Percentiles rank a stretch among this genome's conserved stretches.
Evolutionary conservation across 2,888 invertebrate species (phyloP).

Genomic region (Salticus scenicus): DNA sequence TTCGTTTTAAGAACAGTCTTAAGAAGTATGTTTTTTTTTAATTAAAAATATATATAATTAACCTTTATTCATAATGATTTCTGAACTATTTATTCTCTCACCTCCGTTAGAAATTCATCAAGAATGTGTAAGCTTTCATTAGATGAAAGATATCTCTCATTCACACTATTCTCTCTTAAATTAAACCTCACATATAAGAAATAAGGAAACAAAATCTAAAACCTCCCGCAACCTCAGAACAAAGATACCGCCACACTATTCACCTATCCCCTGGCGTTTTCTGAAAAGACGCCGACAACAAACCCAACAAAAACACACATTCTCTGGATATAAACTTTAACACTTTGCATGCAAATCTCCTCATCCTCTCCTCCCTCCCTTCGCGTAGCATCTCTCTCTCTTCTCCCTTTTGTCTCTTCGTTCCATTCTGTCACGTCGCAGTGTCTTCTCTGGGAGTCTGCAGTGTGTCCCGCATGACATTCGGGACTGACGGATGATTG

Average conservation of each 20-base stretch:
- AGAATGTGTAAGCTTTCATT: too few relatives aligned
- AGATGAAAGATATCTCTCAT: too few relatives aligned
- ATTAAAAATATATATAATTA: too few relatives aligned
- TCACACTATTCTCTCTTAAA: too few relatives aligned
- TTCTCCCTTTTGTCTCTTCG: slow-evolving; percentile 22
- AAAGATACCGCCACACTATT: background rate
- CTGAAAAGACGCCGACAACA: slow-evolving; percentile 16
- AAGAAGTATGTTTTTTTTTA: too few relatives aligned
- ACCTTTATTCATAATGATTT: too few relatives aligned
- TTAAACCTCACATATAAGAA: too few relatives aligned
- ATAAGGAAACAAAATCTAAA: too few relatives aligned
- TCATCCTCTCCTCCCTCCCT: slow-evolving; percentile 10
- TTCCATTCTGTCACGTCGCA: slow-evolving; percentile 59
- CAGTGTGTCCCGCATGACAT: slow-evolving; percentile 62
- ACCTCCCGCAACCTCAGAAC: background rate
- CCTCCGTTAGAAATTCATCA: too few relatives aligned
- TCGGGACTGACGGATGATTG: slow-evolving; percentile 67
- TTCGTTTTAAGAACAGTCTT: too few relatives aligned
- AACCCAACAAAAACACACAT: slow-evolving; percentile 27
- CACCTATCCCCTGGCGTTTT: slow-evolving; percentile 10
- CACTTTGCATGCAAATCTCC: slow-evolving; percentile 67
- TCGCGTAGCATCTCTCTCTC: slow-evolving; percentile 20
- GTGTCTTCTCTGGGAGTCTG: slow-evolving; percentile 40
- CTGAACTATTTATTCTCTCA: too few relatives aligned
- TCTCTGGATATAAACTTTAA: slow-evolving; percentile 65